Evolutionary conservation across 2,113 vertebrate species (phyloP), one percentile per base, ranked within the genome.

Genomic region (Lepidothrix coronata): DNA sequence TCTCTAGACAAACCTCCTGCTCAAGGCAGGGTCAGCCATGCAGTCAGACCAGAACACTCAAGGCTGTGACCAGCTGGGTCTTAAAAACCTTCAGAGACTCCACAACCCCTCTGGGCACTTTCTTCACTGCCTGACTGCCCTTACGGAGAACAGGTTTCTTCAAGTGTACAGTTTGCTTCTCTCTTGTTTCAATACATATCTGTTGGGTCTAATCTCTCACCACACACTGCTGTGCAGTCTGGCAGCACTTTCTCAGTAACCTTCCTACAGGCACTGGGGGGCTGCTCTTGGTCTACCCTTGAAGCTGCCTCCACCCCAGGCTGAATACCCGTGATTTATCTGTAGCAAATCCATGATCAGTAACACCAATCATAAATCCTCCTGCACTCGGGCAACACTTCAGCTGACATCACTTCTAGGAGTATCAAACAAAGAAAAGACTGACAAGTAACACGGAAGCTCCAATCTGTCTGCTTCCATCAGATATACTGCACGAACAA

Each of bases 191-290:
- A 44, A 5, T 31, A 52, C 65, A 58, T 23, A 15, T 19, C 59
- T 76, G 14, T 55, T 85, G 54, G 9, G 11, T 52, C 54, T 68
- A 62, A 54, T 22, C 27, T 83, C 31, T 18, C 59, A 31, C 24
- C 20, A 12, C 0, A 0, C 2, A 4, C 59, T 54, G 37, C 41
- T 62, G 46, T 12, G 37, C 19, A 24, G 37, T 28, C 70, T 66
- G 46, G 11, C 62, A 65, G 24, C 19, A 28, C 12, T 30, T 33
- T 67, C 37, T 55, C 4, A 0, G 39, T n/a, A 77, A 48, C 22
- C n/a, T 63, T 58, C 48, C 37, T 18, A 27, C 5, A 35, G 49
- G 49, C 33, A 30, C 61, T 71, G 27, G 12, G 28, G 28, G 27
- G 33, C 21, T 67, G 61, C 51, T 96, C 3, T 20, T 81, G 43